A percentile compares a stretch with the other conserved stretches of the same genome.
Evolutionary conservation across 2,888 invertebrate genomes (phyloP).

Genomic region (Dendrolimus pini): DNA sequence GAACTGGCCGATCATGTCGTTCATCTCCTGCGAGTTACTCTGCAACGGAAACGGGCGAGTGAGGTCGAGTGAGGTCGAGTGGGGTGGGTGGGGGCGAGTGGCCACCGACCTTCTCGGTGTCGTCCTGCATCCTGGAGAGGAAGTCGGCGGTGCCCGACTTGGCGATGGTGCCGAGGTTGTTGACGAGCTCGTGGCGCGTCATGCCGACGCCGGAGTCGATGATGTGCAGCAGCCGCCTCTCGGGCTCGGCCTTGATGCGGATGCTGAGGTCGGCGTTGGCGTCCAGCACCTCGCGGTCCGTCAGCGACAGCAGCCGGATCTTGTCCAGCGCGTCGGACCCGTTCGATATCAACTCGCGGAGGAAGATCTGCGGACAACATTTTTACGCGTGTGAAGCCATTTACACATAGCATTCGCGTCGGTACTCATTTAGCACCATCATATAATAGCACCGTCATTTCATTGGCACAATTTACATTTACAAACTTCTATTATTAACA

Average conservation of each 20-base stretch:
- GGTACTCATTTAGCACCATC: no score
- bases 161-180: conserved; percentile 98
- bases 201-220: conserved; percentile 98
- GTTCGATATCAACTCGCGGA: conserved; percentile 98
- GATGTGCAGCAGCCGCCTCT: conserved; percentile 92
- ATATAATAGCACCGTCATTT: no score
- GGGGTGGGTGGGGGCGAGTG: background rate
- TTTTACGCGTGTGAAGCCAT: background rate
- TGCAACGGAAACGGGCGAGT: conserved; percentile 14
- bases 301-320: conserved; percentile 94
- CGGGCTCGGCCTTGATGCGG: conserved; percentile 95
- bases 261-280: conserved; percentile 90
- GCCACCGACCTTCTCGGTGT: conserved; percentile 53
- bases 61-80: background rate
- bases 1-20: conserved; percentile 99
- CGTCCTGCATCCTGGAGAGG: conserved; percentile 92
- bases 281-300: conserved; percentile 87
- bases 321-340: conserved; percentile 99
- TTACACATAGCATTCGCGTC: no score
- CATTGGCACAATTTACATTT: no score
- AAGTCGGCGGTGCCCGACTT: conserved; percentile 98
- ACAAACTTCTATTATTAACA: no score
- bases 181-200: conserved; percentile 94
- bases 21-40: conserved; percentile 82
- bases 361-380: conserved; percentile 84